Percentiles rank a stretch among this genome's conserved stretches.
These are phyloP conservation scores for Brachionus asplanchnoidis DNA, from an alignment of 1,140 invertebrate genomes.

Conservation along the genomic window DNA sequence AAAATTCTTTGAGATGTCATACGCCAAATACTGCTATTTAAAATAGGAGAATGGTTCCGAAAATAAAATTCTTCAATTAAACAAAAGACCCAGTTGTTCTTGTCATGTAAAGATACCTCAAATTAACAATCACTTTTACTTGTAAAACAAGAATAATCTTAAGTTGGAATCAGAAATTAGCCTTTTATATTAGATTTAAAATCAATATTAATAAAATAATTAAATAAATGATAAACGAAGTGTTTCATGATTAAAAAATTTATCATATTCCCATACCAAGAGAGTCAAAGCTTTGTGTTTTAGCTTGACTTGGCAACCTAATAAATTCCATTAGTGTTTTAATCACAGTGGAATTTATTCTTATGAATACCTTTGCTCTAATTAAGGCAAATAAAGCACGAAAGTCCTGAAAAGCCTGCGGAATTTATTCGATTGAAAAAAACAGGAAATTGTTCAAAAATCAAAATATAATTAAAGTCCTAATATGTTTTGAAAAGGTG, in stretches of 20 bases:
- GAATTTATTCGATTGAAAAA: neutral
- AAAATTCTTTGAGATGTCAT: neutral
- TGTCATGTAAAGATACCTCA: neutral
- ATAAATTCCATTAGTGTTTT: neutral
- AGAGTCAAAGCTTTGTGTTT: neutral
- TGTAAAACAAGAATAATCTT: neutral
- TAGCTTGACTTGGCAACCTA: neutral
- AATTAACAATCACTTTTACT: neutral
- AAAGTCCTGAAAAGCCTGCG: neutral
- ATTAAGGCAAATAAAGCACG: neutral
- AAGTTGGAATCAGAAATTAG: neutral
- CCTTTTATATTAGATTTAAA: neutral
- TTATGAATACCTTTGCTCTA: neutral
- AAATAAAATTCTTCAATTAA: neutral
- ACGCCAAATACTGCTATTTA: neutral
- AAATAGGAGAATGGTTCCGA: neutral
- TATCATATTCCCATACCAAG: neutral
- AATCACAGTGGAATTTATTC: neutral
- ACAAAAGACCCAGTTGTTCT: neutral
- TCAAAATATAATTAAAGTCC: neutral
- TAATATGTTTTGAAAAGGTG: neutral
- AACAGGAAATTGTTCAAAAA: neutral
- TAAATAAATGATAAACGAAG: neutral
- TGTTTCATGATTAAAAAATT: slow-evolving; percentile 6
- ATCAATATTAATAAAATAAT: slow-evolving; percentile 23